Evolutionary conservation across 2,113 vertebrate genomes (phyloP).

Genomic region (Istiophorus platypterus): DNA sequence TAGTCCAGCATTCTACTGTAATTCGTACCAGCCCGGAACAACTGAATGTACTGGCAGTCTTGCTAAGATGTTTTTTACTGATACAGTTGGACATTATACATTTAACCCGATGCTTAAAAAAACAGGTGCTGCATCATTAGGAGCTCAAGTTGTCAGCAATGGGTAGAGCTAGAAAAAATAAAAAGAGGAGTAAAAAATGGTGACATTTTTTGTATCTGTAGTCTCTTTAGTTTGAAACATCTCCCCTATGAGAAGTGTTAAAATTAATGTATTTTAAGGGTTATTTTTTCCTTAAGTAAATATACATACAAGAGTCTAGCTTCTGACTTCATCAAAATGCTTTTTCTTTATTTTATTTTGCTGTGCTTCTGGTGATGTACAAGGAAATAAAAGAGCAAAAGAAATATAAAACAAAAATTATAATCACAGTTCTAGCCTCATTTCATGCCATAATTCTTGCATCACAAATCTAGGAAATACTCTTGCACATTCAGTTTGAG

Average conservation of each 20-base stretch:
- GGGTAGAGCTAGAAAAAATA: background rate
- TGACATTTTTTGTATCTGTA: background rate
- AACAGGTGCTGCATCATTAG: background rate
- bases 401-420: background rate
- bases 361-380: constrained; percentile 4
- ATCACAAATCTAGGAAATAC: constrained; percentile 32
- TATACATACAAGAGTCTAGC: background rate
- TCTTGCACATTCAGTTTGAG: constrained; percentile 17
- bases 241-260: background rate
- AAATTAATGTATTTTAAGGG: constrained; percentile 7
- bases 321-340: constrained; percentile 1
- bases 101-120: background rate
- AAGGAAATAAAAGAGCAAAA: constrained; percentile 19
- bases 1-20: background rate
- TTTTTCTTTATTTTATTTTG: constrained; percentile 19
- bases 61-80: background rate
- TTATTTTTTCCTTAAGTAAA: background rate
- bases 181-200: rapidly evolving
- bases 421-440: background rate
- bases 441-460: constrained; percentile 12
- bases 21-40: background rate
- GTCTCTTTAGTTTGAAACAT: constrained; percentile 1
- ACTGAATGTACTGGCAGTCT: background rate
- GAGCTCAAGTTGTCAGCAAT: background rate
- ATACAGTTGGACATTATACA: background rate